These are phyloP conservation scores for Cyrtonyx montezumae DNA, from an alignment of 2,113 vertebrate genomes.

Conservation along the genomic window DNA sequence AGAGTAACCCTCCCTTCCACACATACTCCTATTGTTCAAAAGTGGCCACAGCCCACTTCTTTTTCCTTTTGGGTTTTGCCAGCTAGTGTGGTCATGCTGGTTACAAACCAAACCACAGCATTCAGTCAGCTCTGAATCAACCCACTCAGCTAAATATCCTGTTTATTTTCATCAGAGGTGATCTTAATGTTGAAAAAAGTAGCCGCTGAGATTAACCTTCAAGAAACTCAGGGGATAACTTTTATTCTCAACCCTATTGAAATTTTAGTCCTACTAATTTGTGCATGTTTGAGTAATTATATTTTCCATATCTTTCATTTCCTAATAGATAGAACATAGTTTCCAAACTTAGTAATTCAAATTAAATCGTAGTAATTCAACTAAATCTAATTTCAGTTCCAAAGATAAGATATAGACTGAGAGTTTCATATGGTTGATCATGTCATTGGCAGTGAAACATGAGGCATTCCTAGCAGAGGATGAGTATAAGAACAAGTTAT, in stretches of 20 bases:
- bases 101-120: neutral
- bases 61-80: neutral
- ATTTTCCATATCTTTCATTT: neutral
- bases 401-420: neutral
- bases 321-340: neutral
- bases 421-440: neutral
- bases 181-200: neutral
- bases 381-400: neutral
- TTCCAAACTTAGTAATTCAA: neutral
- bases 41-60: neutral
- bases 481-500: neutral
- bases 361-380: too few relatives aligned
- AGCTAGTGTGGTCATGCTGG: neutral
- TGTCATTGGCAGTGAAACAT: neutral
- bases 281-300: neutral
- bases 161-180: neutral
- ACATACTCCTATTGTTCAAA: neutral
- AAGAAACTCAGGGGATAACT: neutral
- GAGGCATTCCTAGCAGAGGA: neutral
- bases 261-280: neutral
- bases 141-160: neutral
- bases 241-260: neutral
- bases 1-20: neutral
- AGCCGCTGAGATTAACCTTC: neutral
- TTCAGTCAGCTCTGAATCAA: neutral